These are phyloP conservation scores for Habrosyne pyritoides DNA, from an alignment of 2,888 invertebrate genomes.

Conservation along the genomic window DNA sequence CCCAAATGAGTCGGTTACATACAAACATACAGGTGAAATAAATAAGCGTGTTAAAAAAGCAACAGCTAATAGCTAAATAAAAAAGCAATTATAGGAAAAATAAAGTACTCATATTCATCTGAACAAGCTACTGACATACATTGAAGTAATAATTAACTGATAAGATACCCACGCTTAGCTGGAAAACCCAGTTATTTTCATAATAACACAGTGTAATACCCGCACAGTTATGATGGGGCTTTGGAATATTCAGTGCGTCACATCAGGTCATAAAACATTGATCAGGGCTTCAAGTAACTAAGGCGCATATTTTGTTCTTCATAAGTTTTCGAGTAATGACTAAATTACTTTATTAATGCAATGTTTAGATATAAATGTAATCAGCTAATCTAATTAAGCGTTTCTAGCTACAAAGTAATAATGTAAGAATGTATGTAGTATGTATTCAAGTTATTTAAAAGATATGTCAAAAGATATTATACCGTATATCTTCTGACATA, in stretches of 20 bases:
- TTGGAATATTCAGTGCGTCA: neutral
- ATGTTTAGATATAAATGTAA: too few relatives aligned
- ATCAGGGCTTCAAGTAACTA: too few relatives aligned
- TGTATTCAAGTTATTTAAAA: too few relatives aligned
- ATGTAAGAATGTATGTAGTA: too few relatives aligned
- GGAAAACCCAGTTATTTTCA: neutral
- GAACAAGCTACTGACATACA: neutral
- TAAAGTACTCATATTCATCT: neutral
- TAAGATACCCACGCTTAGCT: neutral
- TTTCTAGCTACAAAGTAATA: too few relatives aligned
- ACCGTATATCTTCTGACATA: too few relatives aligned
- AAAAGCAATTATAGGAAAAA: neutral
- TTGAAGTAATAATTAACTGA: neutral
- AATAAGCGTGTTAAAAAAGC: neutral
- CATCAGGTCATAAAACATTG: neutral
- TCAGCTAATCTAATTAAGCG: too few relatives aligned
- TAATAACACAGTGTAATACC: neutral
- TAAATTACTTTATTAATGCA: too few relatives aligned
- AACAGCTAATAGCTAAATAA: neutral
- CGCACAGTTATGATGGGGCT: neutral
- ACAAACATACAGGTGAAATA: neutral
- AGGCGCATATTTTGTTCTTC: too few relatives aligned
- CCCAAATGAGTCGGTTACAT: neutral
- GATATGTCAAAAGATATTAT: too few relatives aligned
- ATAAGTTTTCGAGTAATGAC: too few relatives aligned